These are phyloP conservation scores for Tapirus indicus DNA, from an alignment of 2,797 vertebrate species.

Conservation along the genomic window DNA sequence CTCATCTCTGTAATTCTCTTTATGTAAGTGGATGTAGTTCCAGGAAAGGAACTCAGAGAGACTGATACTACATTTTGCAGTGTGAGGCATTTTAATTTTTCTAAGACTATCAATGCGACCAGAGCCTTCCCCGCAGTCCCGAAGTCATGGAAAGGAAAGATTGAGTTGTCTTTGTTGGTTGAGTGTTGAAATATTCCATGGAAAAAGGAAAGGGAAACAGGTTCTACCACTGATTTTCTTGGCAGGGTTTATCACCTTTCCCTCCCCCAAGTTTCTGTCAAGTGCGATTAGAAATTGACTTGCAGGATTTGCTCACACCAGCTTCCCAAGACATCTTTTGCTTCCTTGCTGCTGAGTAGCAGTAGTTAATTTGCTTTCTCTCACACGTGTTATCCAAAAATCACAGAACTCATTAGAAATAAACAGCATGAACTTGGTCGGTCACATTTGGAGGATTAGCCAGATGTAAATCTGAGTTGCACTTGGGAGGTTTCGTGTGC, in stretches of 20 bases:
- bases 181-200: conserved; percentile 73
- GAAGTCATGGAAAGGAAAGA: conserved; percentile 61
- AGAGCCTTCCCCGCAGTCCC: conserved; percentile 34
- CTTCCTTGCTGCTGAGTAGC: conserved; percentile 60
- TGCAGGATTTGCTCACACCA: conserved; percentile 59
- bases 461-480: conserved; percentile 69
- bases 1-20: background rate
- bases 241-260: conserved; percentile 76
- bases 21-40: background rate
- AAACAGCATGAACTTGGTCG: conserved; percentile 67
- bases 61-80: background rate
- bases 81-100: conserved; percentile 5
- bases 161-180: conserved; percentile 61
- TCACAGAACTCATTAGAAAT: conserved; percentile 82
- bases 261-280: conserved; percentile 81
- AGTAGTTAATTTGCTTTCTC: conserved; percentile 71
- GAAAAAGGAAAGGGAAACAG: conserved; percentile 81
- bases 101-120: conserved; percentile 18
- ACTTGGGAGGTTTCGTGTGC: conserved; percentile 75
- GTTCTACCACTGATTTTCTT: conserved; percentile 80
- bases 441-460: conserved; percentile 63
- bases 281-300: conserved; percentile 73
- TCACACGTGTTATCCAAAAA: conserved; percentile 70
- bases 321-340: conserved; percentile 83
- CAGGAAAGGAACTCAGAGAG: background rate